phyloP scores from a whole-genome alignment of 2,797 vertebrate genomes.

The Gymnocypris eckloni region DNA sequence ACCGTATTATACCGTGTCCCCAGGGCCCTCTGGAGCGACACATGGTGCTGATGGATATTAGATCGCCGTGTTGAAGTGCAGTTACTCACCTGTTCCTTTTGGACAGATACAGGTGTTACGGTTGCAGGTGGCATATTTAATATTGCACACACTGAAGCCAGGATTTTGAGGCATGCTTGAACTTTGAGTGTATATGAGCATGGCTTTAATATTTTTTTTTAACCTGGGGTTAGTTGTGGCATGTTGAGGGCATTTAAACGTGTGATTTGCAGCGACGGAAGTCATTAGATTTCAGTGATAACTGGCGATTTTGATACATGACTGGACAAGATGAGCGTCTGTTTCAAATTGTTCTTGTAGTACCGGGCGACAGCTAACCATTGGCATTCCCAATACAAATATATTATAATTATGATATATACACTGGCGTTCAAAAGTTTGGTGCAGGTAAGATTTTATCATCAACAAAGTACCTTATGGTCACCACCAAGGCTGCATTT shows the following conservation, averaged over 20 bases:
- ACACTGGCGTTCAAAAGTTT: not conserved
- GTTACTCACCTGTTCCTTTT: constrained; percentile 54
- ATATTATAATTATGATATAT: not conserved
- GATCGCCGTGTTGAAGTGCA: constrained; percentile 38
- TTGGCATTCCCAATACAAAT: not conserved
- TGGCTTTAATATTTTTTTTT: not conserved
- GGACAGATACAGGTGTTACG: constrained; percentile 48
- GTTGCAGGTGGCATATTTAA: constrained; percentile 31
- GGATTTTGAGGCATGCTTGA: not conserved
- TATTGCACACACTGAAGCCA: not conserved
- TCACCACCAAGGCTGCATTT: not conserved
- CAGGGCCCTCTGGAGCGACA: constrained; percentile 39
- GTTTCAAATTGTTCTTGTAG: not conserved
- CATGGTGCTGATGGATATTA: constrained; percentile 55
- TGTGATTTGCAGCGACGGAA: not conserved
- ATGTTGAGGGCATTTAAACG: not conserved
- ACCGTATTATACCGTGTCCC: constrained; percentile 46
- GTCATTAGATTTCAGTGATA: not conserved
- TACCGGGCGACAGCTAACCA: not conserved
- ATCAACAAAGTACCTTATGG: not conserved
- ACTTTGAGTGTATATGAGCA: constrained; percentile 9
- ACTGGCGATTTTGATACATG: not conserved
- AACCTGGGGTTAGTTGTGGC: not conserved
- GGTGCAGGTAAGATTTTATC: too few species aligned
- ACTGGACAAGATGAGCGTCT: not conserved